phyloP scores from a whole-genome alignment of 2,113 vertebrate genomes.

The Rutilus rutilus region DNA sequence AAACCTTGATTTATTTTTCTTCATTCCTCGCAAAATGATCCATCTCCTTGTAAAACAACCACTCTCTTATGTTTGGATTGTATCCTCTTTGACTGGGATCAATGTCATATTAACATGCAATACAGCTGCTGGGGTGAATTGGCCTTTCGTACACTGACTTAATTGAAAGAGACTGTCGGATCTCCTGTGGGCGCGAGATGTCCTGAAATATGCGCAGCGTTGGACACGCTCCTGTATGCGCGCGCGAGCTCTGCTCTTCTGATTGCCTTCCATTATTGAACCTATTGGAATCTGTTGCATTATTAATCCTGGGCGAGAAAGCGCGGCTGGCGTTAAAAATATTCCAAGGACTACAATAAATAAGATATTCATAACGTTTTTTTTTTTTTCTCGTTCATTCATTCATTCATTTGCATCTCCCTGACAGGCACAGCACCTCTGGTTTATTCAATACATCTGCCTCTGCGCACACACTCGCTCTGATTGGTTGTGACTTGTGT shows the following conservation, averaged over 20 bases:
- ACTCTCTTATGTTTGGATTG: constrained; percentile 1
- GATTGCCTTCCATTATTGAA: constrained; percentile 73
- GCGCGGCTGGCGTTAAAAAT: constrained; percentile 55
- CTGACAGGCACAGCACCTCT: constrained; percentile 45
- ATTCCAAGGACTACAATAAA: constrained; percentile 70
- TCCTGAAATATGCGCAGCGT: constrained; percentile 49
- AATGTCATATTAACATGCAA: constrained; percentile 56
- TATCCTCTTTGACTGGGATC: constrained; percentile 45
- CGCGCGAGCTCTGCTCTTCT: constrained; percentile 51
- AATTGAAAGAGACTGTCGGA: constrained; percentile 45
- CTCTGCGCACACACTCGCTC: constrained; percentile 52
- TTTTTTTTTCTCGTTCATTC: constrained; percentile 48
- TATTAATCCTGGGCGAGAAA: constrained; percentile 68
- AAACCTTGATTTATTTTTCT: not conserved
- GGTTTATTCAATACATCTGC: constrained; percentile 52
- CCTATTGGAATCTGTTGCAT: constrained; percentile 65
- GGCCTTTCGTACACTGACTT: constrained; percentile 44
- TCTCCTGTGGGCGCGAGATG: constrained; percentile 50
- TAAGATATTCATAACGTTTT: constrained; percentile 65
- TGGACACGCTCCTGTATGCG: constrained; percentile 57
- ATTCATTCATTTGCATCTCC: constrained; percentile 64
- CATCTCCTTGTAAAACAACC: constrained; percentile 27
- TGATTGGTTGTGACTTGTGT: constrained; percentile 70
- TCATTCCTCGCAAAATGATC: not conserved
- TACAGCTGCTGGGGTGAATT: constrained; percentile 49